Conservation (phyloP, 2,888 invertebrate species). For the Callyntrura sp. region DNA sequence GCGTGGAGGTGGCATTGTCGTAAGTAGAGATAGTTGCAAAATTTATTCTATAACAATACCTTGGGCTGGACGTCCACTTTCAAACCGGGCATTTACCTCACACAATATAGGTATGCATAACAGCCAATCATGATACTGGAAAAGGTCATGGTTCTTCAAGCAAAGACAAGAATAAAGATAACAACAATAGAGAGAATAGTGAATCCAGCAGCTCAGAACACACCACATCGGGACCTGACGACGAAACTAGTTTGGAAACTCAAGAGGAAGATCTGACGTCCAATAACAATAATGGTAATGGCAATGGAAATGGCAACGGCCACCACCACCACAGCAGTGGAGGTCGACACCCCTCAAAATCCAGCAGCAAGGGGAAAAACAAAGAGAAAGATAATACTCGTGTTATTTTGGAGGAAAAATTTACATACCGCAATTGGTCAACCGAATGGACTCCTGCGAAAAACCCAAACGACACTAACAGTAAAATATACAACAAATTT, state of each 20-base stretch:
- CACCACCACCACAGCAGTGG: neutral
- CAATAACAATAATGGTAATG: conserved; percentile 11
- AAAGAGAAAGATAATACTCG: conserved; percentile 35
- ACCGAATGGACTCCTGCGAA: conserved; percentile 64
- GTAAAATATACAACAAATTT: conserved; percentile 71
- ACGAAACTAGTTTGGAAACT: conserved; percentile 33
- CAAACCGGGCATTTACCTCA: neutral
- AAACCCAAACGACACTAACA: conserved; percentile 13
- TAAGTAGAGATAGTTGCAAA: neutral
- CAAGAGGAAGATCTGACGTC: conserved; percentile 31
- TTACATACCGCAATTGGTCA: conserved; percentile 62
- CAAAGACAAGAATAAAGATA: conserved; percentile 13
- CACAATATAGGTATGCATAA: conserved; percentile 45
- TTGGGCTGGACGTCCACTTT: neutral
- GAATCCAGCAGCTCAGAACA: conserved; percentile 11
- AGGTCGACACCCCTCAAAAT: conserved; percentile 31
- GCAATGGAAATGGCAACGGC: neutral
- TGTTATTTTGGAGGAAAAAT: conserved; percentile 70
- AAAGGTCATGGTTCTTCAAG: neutral
- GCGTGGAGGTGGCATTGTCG: neutral
- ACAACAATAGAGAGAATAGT: conserved; percentile 8
- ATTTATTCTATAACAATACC: neutral
- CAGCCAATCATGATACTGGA: conserved; percentile 6
- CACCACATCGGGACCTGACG: neutral
- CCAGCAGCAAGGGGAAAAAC: neutral